Percentiles rank a stretch among this genome's conserved stretches.
phyloP scores from a whole-genome alignment of 2,797 vertebrate genomes.

The Sus cebifrons region DNA sequence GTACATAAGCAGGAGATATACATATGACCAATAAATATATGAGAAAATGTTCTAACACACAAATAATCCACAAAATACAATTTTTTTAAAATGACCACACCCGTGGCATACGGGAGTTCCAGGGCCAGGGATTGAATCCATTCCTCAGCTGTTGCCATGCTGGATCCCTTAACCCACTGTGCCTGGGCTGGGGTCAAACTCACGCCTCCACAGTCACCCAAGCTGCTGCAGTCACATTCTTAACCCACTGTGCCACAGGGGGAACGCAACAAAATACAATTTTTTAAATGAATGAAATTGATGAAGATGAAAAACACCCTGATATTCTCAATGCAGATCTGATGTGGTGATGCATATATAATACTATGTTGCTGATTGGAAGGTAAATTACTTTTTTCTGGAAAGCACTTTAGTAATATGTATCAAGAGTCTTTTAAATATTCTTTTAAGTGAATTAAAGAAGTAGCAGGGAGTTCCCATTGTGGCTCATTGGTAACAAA shows the following conservation, averaged over 20 bases:
- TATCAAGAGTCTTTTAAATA: slow-evolving; percentile 54
- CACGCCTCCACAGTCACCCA: no score
- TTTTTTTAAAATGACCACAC: neutral
- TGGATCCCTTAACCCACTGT: no score
- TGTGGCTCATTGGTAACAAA: no score
- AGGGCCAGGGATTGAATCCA: no score
- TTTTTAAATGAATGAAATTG: slow-evolving; percentile 51
- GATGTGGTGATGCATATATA: neutral
- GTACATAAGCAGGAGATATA: neutral
- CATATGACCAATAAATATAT: neutral
- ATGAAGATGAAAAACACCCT: slow-evolving; percentile 42
- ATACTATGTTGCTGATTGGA: neutral
- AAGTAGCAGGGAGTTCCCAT: neutral
- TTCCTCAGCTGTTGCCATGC: no score
- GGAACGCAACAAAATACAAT: neutral
- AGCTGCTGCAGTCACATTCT: no score
- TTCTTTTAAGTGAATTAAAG: slow-evolving; percentile 49
- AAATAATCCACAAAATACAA: slow-evolving; percentile 13
- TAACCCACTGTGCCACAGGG: no score
- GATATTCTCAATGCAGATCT: slow-evolving; percentile 15
- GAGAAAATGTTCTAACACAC: slow-evolving; percentile 38
- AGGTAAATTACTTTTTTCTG: slow-evolving; percentile 12
- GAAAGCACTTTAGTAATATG: slow-evolving; percentile 30
- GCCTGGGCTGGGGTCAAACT: no score
- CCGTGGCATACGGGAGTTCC: no score